phyloP scores from a whole-genome alignment of 1,140 invertebrate species.

The Agraylea sexmaculata region DNA sequence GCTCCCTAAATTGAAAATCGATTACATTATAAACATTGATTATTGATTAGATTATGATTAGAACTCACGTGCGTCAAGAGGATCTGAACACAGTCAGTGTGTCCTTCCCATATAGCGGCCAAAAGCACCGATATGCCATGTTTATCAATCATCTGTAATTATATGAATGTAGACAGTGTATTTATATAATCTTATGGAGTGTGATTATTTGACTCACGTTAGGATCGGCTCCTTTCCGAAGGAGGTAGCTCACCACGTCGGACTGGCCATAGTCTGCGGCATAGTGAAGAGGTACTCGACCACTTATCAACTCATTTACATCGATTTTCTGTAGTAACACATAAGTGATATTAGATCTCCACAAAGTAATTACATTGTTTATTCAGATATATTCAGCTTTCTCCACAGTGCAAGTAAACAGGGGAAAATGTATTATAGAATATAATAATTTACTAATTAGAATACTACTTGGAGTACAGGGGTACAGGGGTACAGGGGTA shows the following conservation, averaged over 20 bases:
- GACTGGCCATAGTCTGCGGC: slow-evolving; percentile 92
- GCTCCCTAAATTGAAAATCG: slow-evolving; percentile 56
- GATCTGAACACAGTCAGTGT: slow-evolving; percentile 80
- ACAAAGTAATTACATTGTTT: too few relatives aligned
- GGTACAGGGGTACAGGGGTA: too few relatives aligned
- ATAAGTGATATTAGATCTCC: too few relatives aligned
- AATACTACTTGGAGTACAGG: too few relatives aligned
- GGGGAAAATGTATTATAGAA: too few relatives aligned
- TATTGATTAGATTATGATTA: too few relatives aligned
- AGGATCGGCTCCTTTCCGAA: slow-evolving; percentile 80
- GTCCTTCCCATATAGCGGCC: slow-evolving; percentile 93
- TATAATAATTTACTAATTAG: too few relatives aligned
- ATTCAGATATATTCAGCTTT: too few relatives aligned
- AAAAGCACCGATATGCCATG: slow-evolving; percentile 86
- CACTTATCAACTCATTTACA: slow-evolving; percentile 77
- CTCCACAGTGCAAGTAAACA: too few relatives aligned
- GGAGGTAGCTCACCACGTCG: slow-evolving; percentile 79
- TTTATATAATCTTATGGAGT: too few relatives aligned
- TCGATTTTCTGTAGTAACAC: slow-evolving; percentile 78
- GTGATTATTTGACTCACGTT: slow-evolving; percentile 90
- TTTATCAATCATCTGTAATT: slow-evolving; percentile 69
- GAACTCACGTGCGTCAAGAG: slow-evolving; percentile 66
- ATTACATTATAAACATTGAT: neutral
- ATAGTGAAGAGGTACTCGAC: slow-evolving; percentile 75
- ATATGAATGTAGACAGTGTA: too few relatives aligned